A percentile compares a stretch with the other conserved stretches of the same genome.
These are phyloP conservation scores for Baryphthengus martii DNA, from an alignment of 2,113 vertebrate species.

Conservation along the genomic window DNA sequence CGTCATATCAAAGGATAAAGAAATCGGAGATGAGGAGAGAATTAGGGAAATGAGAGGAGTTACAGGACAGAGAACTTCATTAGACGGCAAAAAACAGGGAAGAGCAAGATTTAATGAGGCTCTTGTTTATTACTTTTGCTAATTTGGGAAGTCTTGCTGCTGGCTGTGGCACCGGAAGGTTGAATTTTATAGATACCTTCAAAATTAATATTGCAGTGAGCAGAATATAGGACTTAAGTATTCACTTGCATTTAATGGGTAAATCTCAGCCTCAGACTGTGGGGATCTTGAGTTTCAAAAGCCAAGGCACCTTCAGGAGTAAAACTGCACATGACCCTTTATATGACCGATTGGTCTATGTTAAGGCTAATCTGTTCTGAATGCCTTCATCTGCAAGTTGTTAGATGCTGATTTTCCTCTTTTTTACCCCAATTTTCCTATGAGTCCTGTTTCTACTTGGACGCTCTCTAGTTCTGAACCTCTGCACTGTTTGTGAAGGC, in stretches of 20 bases:
- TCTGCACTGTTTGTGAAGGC: not conserved
- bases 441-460: not conserved
- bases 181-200: constrained; percentile 21
- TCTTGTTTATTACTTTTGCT: constrained; percentile 59
- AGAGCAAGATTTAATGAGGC: constrained; percentile 38
- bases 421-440: not conserved
- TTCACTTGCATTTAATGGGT: not conserved
- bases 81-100: constrained; percentile 3
- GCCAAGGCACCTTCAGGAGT: not conserved
- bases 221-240: not conserved
- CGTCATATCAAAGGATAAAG: constrained; percentile 16
- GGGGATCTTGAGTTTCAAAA: not conserved
- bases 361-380: not conserved
- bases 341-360: not conserved
- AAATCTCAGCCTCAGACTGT: not conserved
- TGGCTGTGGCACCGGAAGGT: constrained; percentile 39
- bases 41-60: constrained; percentile 39
- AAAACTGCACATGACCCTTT: not conserved
- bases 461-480: not conserved
- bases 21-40: constrained; percentile 36
- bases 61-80: constrained; percentile 31
- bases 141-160: constrained; percentile 51
- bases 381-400: not conserved
- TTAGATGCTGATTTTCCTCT: not conserved
- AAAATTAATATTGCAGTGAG: not conserved